Base-by-base conservation (phyloP, 2,888 invertebrate genomes). In the Drosophila siamana region DNA sequence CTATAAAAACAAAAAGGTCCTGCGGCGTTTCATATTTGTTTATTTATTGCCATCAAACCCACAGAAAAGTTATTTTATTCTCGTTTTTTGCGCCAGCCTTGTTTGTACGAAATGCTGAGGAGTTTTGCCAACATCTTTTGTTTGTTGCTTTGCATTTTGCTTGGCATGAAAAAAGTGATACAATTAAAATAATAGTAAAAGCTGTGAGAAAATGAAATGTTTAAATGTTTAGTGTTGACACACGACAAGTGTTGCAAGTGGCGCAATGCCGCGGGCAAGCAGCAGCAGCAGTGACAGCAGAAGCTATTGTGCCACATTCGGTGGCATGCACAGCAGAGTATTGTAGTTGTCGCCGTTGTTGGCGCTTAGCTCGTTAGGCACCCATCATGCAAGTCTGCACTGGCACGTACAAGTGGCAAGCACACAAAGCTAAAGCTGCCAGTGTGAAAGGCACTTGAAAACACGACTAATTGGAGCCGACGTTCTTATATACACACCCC, bases 401-500 rank as follows among this genome's bases (percentile, higher is more conserved):
- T 78, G 72, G 72, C 81, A 79, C 72, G 78, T 78, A 70, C 78
- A 65, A 80, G 63, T 66, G 65, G 50, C 47, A 69, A 70, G 65
- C 33, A 33, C 33, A 57, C 69, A 69, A 66, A 64, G 56, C 56
- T 65, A 46, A 13, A 41, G 61, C 61, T 26, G 72, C 64, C 57
- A 74, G 75, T 69, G 67, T 66, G 76, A 69, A 78, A 74, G 76
- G 76, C 80, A 83, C 86, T 83, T 83, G 71, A 86, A 74, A 84
- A 80, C 79, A 76, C 78, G 87, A 80, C 85, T 85, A 86, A 85
- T 87, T 79, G 85, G 82, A 78, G 71, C 64, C 68, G 64, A 59
- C 79, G 70, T 66, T 64, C 62, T 76, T 71, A 60, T 55, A 61
- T 41, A 54, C 52, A 41, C 26, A 38, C 24, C 24, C 15, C 67